These are phyloP conservation scores for Tromatobia lineatoria DNA, from an alignment of 2,888 invertebrate genomes.

Conservation along the genomic window DNA sequence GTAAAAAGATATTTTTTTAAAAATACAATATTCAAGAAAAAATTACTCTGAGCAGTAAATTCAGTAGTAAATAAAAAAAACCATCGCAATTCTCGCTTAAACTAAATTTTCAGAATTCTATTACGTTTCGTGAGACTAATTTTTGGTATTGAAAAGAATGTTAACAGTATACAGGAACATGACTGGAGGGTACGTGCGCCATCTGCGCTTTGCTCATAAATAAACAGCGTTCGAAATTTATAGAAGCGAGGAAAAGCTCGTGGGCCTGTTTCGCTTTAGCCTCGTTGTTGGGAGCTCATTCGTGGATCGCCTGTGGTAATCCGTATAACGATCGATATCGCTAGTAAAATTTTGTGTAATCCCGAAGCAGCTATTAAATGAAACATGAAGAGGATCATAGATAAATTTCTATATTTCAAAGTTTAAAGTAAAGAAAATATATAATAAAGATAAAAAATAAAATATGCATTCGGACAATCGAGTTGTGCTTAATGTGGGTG, in stretches of 20 bases:
- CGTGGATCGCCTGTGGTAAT: constrained; percentile 55
- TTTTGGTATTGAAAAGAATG: constrained; percentile 3
- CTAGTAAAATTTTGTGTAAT: neutral
- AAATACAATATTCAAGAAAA: neutral
- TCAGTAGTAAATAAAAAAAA: neutral
- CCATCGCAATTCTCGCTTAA: neutral
- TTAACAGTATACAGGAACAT: neutral
- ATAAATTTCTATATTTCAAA: neutral
- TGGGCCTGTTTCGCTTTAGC: constrained; percentile 5
- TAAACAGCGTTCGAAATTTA: constrained; percentile 68
- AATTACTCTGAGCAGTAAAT: neutral
- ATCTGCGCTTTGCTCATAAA: constrained; percentile 67
- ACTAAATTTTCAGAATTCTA: neutral
- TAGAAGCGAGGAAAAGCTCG: constrained; percentile 62
- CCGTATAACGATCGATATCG: constrained; percentile 42
- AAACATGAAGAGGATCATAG: neutral
- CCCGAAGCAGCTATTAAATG: neutral
- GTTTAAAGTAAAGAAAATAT: neutral
- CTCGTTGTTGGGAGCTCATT: constrained; percentile 55
- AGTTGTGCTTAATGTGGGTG: constrained; percentile 99
- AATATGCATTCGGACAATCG: constrained; percentile 99
- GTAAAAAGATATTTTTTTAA: neutral
- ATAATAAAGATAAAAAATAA: neutral
- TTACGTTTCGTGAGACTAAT: neutral
- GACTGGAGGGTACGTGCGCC: constrained; percentile 49